Evolutionary conservation across 2,888 invertebrate genomes (phyloP).

Genomic region (Melanostoma mellinum): DNA sequence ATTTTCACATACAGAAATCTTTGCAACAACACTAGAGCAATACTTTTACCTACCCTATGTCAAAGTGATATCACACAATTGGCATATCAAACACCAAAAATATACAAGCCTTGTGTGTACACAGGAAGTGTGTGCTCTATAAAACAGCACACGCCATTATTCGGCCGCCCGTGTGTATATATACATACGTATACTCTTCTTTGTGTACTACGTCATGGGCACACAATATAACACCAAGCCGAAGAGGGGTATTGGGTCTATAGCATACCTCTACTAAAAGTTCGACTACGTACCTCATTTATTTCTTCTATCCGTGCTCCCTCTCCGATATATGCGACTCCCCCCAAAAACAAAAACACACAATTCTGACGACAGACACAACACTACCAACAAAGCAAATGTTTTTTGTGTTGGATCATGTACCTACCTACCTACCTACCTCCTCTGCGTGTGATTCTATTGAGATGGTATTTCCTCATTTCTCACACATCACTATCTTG

Average conservation of each 20-base stretch:
- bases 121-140: slow-evolving; percentile 64
- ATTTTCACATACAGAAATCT: slow-evolving; percentile 69
- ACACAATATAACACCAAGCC: slow-evolving; percentile 38
- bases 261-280: not conserved
- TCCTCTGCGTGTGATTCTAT: slow-evolving; percentile 15
- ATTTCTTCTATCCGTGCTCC: slow-evolving; percentile 43
- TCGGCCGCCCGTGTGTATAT: slow-evolving; percentile 31
- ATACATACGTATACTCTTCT: slow-evolving; percentile 15
- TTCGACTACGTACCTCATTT: slow-evolving; percentile 20
- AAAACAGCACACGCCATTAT: slow-evolving; percentile 28
- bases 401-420: slow-evolving; percentile 30
- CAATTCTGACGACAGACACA: slow-evolving; percentile 34
- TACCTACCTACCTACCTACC: not conserved
- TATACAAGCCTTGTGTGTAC: slow-evolving; percentile 52
- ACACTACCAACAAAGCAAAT: slow-evolving; percentile 49
- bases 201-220: slow-evolving; percentile 55
- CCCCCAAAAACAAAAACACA: slow-evolving; percentile 32
- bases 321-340: slow-evolving; percentile 1
- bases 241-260: slow-evolving; percentile 26
- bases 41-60: slow-evolving; percentile 36
- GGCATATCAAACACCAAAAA: slow-evolving; percentile 39
- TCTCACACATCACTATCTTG: slow-evolving; percentile 36
- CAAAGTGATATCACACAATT: slow-evolving; percentile 51
- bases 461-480: slow-evolving; percentile 34
- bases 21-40: slow-evolving; percentile 59